A percentile compares a stretch with the other conserved stretches of the same genome.
Evolutionary conservation across 2,888 invertebrate species (phyloP).

Genomic region (Drosophila flavopinicola): DNA sequence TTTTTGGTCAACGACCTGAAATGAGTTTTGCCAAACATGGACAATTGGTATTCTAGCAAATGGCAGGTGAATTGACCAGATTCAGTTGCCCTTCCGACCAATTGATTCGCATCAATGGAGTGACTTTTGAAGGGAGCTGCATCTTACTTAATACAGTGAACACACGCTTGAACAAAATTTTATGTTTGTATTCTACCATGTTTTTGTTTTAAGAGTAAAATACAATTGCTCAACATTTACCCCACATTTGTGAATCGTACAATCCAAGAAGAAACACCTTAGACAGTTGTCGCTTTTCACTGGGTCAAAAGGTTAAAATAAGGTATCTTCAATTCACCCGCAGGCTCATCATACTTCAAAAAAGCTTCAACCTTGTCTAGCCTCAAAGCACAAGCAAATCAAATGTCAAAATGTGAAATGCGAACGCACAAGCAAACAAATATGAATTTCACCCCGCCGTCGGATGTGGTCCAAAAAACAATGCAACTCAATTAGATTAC

Average conservation of each 20-base stretch:
- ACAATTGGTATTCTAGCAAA: background rate
- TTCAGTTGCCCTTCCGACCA: background rate
- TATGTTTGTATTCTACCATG: no score
- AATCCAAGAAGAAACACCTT: no score
- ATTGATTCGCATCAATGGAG: background rate
- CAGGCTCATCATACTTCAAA: no score
- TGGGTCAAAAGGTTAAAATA: no score
- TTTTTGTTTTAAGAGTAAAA: no score
- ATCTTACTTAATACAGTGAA: background rate
- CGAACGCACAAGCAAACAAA: conserved; percentile 12
- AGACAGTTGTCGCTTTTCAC: no score
- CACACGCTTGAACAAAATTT: no score
- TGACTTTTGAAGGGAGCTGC: background rate
- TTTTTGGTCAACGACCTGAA: conserved; percentile 14
- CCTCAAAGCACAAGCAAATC: conserved; percentile 15
- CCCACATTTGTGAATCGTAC: no score
- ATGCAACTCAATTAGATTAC: conserved; percentile 72
- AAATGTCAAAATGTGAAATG: conserved; percentile 33
- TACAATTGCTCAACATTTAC: no score
- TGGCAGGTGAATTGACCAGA: background rate
- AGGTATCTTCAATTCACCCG: no score
- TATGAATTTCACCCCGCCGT: background rate
- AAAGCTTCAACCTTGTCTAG: no score
- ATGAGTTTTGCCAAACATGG: conserved; percentile 7
- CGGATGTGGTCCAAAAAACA: conserved; percentile 39